Percentiles rank a stretch among this genome's conserved stretches.
phyloP scores from a whole-genome alignment of 2,888 invertebrate genomes.

The Harpalus rubripes region DNA sequence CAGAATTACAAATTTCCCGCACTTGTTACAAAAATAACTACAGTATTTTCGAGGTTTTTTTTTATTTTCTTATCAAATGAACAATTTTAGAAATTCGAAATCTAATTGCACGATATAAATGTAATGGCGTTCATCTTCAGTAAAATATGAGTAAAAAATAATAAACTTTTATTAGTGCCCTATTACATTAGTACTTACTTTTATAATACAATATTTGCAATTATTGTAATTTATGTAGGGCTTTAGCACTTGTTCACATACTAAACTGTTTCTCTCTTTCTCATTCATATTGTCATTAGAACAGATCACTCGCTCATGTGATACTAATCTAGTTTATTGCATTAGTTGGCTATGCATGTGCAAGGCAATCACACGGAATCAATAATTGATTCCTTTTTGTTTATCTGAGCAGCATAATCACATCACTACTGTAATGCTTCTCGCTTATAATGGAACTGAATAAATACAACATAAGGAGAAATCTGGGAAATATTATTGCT shows the following conservation, averaged over 20 bases:
- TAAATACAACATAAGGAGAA: conserved; percentile 29
- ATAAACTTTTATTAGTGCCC: too few species aligned
- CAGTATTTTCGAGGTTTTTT: too few species aligned
- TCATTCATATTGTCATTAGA: conserved; percentile 8
- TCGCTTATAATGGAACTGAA: conserved; percentile 25
- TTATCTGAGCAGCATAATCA: conserved; percentile 46
- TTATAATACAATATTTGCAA: too few species aligned
- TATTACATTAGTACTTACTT: too few species aligned
- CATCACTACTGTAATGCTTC: conserved; percentile 33
- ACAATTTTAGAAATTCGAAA: too few species aligned
- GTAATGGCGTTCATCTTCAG: too few species aligned
- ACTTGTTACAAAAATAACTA: too few species aligned
- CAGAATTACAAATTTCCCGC: too few species aligned
- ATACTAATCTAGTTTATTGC: conserved; percentile 30
- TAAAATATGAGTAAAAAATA: too few species aligned
- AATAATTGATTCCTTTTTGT: conserved; percentile 52
- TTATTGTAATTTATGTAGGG: too few species aligned
- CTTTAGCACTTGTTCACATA: not conserved
- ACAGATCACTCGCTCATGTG: conserved; percentile 1
- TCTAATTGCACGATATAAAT: too few species aligned
- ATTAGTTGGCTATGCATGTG: conserved; percentile 15
- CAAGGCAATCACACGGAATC: conserved; percentile 24
- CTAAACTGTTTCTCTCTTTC: not conserved
- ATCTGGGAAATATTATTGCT: conserved; percentile 43
- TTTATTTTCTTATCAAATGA: too few species aligned